Evolutionary conservation across 1,140 invertebrate genomes (phyloP).

Genomic region (Bilobella aurantiaca): DNA sequence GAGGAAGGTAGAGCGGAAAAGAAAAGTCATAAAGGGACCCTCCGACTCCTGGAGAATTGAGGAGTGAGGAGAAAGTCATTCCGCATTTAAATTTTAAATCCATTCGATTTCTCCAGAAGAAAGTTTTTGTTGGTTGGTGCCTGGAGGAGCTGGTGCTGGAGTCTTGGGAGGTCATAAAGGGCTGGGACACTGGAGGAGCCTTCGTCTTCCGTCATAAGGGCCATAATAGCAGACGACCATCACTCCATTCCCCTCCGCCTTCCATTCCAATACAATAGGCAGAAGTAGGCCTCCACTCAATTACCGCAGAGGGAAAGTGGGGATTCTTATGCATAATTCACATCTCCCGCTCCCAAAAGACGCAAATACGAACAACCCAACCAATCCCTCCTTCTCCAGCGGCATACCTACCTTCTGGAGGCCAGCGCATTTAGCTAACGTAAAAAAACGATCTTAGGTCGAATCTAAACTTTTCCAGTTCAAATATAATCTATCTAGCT

Average conservation of each 20-base stretch:
- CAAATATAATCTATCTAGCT: too few relatives aligned
- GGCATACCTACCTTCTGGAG: too few relatives aligned
- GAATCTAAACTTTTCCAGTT: too few relatives aligned
- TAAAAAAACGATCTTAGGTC: too few relatives aligned
- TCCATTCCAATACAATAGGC: background rate
- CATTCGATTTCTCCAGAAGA: background rate
- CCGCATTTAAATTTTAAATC: slow-evolving; percentile 8
- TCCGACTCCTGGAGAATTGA: background rate
- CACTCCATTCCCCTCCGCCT: background rate
- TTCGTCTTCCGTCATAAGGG: too few relatives aligned
- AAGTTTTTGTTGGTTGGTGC: background rate
- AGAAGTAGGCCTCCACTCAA: background rate
- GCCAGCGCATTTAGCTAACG: too few relatives aligned
- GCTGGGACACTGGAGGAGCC: background rate
- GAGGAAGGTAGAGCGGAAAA: background rate
- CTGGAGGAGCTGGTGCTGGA: too few relatives aligned
- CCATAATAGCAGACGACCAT: too few relatives aligned
- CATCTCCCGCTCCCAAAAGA: too few relatives aligned
- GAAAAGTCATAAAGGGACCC: slow-evolving; percentile 5
- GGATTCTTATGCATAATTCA: slow-evolving; percentile 6
- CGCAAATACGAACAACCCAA: too few relatives aligned
- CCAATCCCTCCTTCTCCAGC: too few relatives aligned
- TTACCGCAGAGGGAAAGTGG: slow-evolving; percentile 1
- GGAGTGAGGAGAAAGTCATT: slow-evolving; percentile 6
- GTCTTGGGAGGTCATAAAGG: background rate